phyloP scores from a whole-genome alignment of 2,888 invertebrate species.

The Macrophya annulata region DNA sequence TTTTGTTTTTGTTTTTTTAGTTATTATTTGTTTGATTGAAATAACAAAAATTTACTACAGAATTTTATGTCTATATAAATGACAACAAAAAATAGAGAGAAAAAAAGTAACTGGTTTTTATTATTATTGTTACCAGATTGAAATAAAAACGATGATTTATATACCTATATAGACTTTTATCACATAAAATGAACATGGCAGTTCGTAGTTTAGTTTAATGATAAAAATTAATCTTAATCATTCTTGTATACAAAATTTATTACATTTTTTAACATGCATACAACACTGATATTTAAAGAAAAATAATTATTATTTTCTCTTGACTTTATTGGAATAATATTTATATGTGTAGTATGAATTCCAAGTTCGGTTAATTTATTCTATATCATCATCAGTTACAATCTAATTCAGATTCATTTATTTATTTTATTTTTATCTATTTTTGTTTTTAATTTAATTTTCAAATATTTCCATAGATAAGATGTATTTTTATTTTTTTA shows the following conservation, averaged over 20 bases:
- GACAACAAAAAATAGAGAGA: background rate
- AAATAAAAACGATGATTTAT: background rate
- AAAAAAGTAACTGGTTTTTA: background rate
- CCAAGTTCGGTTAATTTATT: background rate
- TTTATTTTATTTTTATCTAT: background rate
- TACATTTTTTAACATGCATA: slow-evolving; percentile 55
- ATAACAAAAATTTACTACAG: background rate
- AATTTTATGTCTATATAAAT: background rate
- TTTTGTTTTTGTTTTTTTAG: background rate
- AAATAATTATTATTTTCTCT: slow-evolving; percentile 30
- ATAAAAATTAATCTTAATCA: slow-evolving; percentile 59
- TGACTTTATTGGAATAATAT: slow-evolving; percentile 14
- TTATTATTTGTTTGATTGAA: background rate
- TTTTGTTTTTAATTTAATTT: background rate
- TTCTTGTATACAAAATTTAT: slow-evolving; percentile 54
- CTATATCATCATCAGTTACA: slow-evolving; percentile 22
- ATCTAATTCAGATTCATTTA: slow-evolving; percentile 40
- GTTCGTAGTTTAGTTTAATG: slow-evolving; percentile 63
- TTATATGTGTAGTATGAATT: background rate
- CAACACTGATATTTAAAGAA: slow-evolving; percentile 53
- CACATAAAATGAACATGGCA: slow-evolving; percentile 64
- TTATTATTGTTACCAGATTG: background rate
- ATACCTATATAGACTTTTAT: slow-evolving; percentile 56
- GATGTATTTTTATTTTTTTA: background rate
- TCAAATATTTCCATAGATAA: slow-evolving; percentile 14